Base-by-base conservation (phyloP, 1,140 invertebrate species). In the Drosophila santomea region DNA sequence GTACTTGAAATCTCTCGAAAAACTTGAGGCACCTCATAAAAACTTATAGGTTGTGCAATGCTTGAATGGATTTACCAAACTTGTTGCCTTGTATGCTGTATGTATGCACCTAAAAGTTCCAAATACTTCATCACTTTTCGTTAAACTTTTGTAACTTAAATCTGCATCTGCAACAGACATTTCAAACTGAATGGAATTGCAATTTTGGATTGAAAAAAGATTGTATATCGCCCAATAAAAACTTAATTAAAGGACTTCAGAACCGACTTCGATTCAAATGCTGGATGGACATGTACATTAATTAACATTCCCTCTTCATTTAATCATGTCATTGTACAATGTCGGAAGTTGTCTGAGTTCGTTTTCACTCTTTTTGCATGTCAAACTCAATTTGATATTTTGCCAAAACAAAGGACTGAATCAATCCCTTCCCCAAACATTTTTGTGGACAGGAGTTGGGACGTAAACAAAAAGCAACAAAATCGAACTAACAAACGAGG, bases 401-500 rank as follows among this genome's bases (percentile, higher is more conserved):
- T 59, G 58, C 12, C 28, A 54, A 48, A 59, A 59, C 45, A 67
- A 63, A 62, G 50, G 32, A 25, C 17, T 8, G 23, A 54, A 41
- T 41, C 36, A 45, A 0, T 20, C 43, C 17, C 15, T 20, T 23
- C 23, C 43, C 20, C 20, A 45, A 44, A 60, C 38, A 39, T 11
- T 32, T 12, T 39, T 39, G 15, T 5, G 10, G 32, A 23, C 60
- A 25, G n/a, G 6, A 48, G 25, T 35, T 45, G 8, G 58, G 48
- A 39, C 48, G 58, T 63, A 74, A 69, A 61, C 60, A 67, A 63
- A 67, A 47, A 45, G 59, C 23, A 59, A 69, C 55, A 67, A 48
- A 85, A 85, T 85, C 82, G 82, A 85, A 80, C 74, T 75, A 85
- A 85, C 83, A 79, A 86, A 67, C 57, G 32, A 39, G 12, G 14